Base-by-base conservation (phyloP, 2,113 vertebrate species). In the Heptranchias perlo region DNA sequence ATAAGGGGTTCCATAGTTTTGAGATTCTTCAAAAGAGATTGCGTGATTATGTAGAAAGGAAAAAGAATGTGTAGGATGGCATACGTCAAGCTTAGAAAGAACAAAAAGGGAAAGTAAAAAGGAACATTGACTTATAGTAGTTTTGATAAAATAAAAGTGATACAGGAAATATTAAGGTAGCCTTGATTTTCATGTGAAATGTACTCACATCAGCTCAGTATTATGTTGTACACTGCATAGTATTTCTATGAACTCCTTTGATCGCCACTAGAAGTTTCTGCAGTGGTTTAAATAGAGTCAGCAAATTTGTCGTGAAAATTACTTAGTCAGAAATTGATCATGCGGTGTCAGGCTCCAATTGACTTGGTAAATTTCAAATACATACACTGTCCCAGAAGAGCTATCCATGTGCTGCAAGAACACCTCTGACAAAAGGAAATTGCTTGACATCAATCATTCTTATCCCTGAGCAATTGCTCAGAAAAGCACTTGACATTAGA, bases 361-460 rank as follows among this genome's bases (percentile, higher is more conserved):
- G 92, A 94, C 62, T 94, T 94, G 62, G 61, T 47, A 44, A 94
- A 94, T 65, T 94, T 94, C 23, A 47, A 64, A 67, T 44, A 47
- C 39, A 47, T 65, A 7, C n/a, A 25, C 6, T 47, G 62, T 64
- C 92, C 92, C 92, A 94, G 61, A 65, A 94, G 62, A 94, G 62
- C 21, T 62, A 62, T 0, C 61, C 91, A 44, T 62, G 16, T 65
- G 39, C 61, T 94, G 39, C 61, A 94, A 47, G 21, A 67, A 94
- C 62, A 25, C 61, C 92, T 94, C 61, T 94, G 92, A 65, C 62
- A 94, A 94, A 65, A 44, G n/a, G 61, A 94, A 94, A 94, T 94
- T 47, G 39, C 61, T 94, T 94, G 52, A 44, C 92, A 94, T 94
- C 92, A 94, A 94, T 94, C 92, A 94, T 67, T 65, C 39, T 64